phyloP scores from a whole-genome alignment of 2,888 invertebrate species.

The Bombylius major region DNA sequence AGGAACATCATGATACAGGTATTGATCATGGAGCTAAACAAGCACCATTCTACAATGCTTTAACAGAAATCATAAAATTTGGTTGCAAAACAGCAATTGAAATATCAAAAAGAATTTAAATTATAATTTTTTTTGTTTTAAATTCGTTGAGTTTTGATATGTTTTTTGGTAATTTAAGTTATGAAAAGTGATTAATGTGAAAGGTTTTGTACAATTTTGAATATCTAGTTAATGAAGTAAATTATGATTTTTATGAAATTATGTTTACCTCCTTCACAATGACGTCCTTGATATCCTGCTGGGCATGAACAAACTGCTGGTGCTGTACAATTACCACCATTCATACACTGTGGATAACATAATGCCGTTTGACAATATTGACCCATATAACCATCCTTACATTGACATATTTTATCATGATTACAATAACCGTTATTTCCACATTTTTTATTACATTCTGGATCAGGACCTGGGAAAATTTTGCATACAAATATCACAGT shows the following conservation, averaged over 20 bases:
- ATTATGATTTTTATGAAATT: not conserved
- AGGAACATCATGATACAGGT: conserved; percentile 94
- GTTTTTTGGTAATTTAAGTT: not conserved
- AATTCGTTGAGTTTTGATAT: not conserved
- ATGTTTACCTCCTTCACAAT: conserved; percentile 72
- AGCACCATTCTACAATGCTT: conserved; percentile 77
- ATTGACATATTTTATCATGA: conserved; percentile 72
- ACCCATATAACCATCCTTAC: conserved; percentile 83
- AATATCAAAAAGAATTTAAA: conserved; percentile 75
- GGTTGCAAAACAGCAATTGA: conserved; percentile 92
- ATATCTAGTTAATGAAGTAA: no score
- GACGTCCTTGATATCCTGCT: conserved; percentile 78
- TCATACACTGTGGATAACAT: conserved; percentile 86
- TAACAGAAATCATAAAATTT: conserved; percentile 74
- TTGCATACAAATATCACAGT: not conserved
- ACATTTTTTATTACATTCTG: conserved; percentile 78
- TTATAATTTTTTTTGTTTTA: not conserved
- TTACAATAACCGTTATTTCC: conserved; percentile 77
- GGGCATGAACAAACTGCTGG: conserved; percentile 82
- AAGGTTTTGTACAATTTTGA: not conserved
- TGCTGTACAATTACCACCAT: conserved; percentile 82
- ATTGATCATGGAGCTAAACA: conserved; percentile 88
- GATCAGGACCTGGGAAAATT: conserved; percentile 59
- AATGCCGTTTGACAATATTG: conserved; percentile 79
- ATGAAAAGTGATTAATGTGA: not conserved